phyloP scores from a whole-genome alignment of 1,140 invertebrate species.

The Ceratoteleas bidentatus region DNA sequence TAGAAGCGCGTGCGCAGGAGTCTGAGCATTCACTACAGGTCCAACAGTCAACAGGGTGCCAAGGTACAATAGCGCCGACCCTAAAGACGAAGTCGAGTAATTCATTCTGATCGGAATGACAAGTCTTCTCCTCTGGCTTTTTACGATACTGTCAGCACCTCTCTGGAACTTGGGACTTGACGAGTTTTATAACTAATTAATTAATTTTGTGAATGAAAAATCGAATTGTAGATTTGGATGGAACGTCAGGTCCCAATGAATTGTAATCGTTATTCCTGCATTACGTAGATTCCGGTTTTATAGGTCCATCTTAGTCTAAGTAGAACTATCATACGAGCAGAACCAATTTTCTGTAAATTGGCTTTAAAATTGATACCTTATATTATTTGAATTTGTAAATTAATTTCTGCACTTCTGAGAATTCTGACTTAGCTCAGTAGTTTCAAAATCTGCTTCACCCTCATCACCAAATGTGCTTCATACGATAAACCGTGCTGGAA shows the following conservation, averaged over 20 bases:
- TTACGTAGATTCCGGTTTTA: constrained; percentile 19
- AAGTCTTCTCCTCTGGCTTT: constrained; percentile 30
- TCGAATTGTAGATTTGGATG: neutral
- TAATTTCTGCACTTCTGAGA: no score
- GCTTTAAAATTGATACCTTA: no score
- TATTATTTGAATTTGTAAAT: no score
- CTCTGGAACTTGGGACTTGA: constrained; percentile 19
- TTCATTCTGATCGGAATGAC: constrained; percentile 11
- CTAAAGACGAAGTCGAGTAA: constrained; percentile 31
- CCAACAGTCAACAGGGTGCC: constrained; percentile 82
- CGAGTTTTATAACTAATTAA: neutral
- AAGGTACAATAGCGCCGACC: constrained; percentile 81
- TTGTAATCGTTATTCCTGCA: constrained; percentile 6
- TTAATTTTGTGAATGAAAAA: neutral
- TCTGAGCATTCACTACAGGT: constrained; percentile 83
- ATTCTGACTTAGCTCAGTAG: no score
- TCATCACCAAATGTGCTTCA: no score
- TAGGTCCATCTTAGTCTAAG: no score
- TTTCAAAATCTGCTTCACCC: no score
- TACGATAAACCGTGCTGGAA: no score
- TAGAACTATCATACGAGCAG: no score
- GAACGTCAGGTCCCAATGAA: constrained; percentile 17
- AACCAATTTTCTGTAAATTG: neutral
- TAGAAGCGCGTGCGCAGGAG: constrained; percentile 83
- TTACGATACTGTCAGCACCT: constrained; percentile 10